Evolutionary conservation across 2,888 invertebrate genomes (phyloP), one percentile per base, ranked within the genome.

Genomic region (Lepidocyrtoides sp.): DNA sequence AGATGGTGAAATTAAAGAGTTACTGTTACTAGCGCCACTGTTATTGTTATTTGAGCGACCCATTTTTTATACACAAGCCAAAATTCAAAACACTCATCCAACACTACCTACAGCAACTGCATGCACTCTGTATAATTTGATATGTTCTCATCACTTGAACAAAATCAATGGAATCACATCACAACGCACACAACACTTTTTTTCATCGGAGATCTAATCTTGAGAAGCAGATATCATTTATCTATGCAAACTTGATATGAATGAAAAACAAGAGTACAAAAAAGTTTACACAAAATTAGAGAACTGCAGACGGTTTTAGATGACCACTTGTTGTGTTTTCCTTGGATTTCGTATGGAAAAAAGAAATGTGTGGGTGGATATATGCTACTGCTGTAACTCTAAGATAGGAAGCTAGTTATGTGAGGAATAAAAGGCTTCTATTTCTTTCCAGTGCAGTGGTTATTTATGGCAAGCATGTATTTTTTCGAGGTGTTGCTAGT

Each of bases 251-350:
- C n/a, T n/a, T n/a, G n/a, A n/a, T n/a, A n/a, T n/a, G n/a, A n/a
- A n/a, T n/a, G n/a, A n/a, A n/a, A n/a, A n/a, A n/a, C n/a, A n/a
- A n/a, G n/a, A n/a, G n/a, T n/a, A n/a, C n/a, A n/a, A n/a, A n/a
- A n/a, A n/a, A n/a, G n/a, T n/a, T n/a, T n/a, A n/a, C n/a, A n/a
- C n/a, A n/a, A n/a, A n/a, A n/a, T n/a, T n/a, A n/a, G n/a, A n/a
- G n/a, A n/a, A n/a, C n/a, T n/a, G n/a, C n/a, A n/a, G n/a, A n/a
- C n/a, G n/a, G 77, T 77, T 17, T 77, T 63, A 79, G 63, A 79
- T 87, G 87, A 87, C 88, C 88, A 88, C 88, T 88, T 88, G 88
- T 88, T 88, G 79, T 69, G 2, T 29, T 29, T 32, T n/a, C n/a
- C n/a, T n/a, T n/a, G n/a, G n/a, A n/a, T n/a, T n/a, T n/a, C n/a